Conservation (phyloP, 1,140 invertebrate species). For the Steinernema khuongi region DNA sequence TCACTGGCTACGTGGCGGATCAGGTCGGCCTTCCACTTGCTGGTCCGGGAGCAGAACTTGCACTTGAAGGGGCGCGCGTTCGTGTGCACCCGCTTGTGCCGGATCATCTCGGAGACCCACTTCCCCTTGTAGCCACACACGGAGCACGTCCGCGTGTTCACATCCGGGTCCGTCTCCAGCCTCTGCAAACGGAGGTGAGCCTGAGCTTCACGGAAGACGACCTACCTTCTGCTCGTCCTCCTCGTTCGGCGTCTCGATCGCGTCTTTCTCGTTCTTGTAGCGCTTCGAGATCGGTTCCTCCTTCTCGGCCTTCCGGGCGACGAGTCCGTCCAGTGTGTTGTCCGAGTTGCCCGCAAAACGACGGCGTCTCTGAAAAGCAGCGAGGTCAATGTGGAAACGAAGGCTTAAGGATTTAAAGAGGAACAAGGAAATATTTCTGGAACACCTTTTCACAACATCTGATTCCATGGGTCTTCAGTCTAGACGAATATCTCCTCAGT, state of each 20-base stretch:
- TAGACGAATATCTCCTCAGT: too few species aligned
- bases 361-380: not conserved
- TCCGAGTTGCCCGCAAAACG: not conserved
- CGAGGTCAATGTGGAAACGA: too few species aligned
- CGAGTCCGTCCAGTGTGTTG: slow-evolving; percentile 55
- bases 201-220: not conserved
- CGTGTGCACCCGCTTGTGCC: slow-evolving; percentile 57
- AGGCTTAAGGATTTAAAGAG: too few species aligned
- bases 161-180: slow-evolving; percentile 57
- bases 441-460: too few species aligned
- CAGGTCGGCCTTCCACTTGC: slow-evolving; percentile 58
- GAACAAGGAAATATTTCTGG: too few species aligned
- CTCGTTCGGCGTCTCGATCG: slow-evolving; percentile 57
- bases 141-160: slow-evolving; percentile 55
- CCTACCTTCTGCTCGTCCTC: slow-evolving; percentile 54
- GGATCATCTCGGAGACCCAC: slow-evolving; percentile 58
- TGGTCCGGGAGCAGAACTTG: slow-evolving; percentile 55
- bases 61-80: slow-evolving; percentile 58
- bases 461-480: too few species aligned
- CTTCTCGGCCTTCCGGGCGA: slow-evolving; percentile 51
- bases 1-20: slow-evolving; percentile 58
- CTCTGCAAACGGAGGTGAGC: slow-evolving; percentile 33
- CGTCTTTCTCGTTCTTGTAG: slow-evolving; percentile 53
- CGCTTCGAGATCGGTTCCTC: slow-evolving; percentile 49
- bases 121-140: slow-evolving; percentile 58